A percentile compares a stretch with the other conserved stretches of the same genome.
Conservation (phyloP, 2,797 vertebrate genomes). For the Pangasius mekongensis region DNA sequence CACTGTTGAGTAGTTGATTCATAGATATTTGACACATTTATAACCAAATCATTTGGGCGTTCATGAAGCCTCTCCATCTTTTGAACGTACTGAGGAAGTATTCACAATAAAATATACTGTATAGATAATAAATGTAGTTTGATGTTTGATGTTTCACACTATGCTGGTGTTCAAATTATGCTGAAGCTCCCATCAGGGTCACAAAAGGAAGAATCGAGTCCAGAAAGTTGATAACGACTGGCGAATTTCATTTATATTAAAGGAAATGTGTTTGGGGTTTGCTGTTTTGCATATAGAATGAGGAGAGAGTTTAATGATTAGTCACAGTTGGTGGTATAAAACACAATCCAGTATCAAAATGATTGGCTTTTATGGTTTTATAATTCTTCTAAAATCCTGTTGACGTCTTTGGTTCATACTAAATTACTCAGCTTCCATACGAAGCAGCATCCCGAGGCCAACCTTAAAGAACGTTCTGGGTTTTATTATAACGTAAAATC, state of each 20-base stretch:
- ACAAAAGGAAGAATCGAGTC: not conserved
- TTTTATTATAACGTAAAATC: not conserved
- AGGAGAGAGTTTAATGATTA: not conserved
- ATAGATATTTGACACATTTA: not conserved
- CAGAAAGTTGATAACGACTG: not conserved
- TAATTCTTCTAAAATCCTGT: not conserved
- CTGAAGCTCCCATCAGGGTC: not conserved
- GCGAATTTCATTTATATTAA: not conserved
- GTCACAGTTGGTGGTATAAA: not conserved
- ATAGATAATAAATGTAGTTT: conserved; percentile 24
- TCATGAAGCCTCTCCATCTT: not conserved
- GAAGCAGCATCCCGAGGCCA: not conserved
- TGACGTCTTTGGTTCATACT: not conserved
- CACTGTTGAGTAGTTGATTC: conserved; percentile 12
- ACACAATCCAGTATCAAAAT: not conserved
- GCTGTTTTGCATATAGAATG: not conserved
- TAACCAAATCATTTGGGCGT: not conserved
- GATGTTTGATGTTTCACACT: conserved; percentile 23
- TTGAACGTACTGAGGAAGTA: conserved; percentile 2
- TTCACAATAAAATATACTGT: conserved; percentile 23
- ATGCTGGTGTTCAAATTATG: not conserved
- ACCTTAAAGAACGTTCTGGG: not conserved
- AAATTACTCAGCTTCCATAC: not conserved
- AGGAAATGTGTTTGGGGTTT: no score
- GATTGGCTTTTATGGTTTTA: not conserved